Conservation (phyloP, 2,888 invertebrate genomes). For the Trissolcus japonicus region DNA sequence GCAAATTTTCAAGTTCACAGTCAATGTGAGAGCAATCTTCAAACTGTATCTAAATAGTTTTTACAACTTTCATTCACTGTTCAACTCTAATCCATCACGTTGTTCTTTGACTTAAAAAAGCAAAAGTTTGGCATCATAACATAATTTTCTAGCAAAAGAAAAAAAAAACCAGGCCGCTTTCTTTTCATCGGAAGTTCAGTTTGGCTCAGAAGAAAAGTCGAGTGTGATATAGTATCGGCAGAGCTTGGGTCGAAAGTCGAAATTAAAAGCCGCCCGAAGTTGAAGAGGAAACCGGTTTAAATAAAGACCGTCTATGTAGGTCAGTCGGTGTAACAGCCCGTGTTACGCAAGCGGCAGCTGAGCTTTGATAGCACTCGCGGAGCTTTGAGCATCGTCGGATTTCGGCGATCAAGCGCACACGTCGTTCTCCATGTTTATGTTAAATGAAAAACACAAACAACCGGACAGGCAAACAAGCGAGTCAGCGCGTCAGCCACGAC, state of each 20-base stretch:
- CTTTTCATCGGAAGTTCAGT: conserved; percentile 33
- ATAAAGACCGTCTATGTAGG: conserved; percentile 76
- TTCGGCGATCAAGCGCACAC: conserved; percentile 21
- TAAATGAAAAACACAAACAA: conserved; percentile 21
- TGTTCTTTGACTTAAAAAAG: conserved; percentile 25
- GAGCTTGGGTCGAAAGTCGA: conserved; percentile 64
- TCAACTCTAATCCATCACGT: conserved; percentile 32
- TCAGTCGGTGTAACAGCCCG: conserved; percentile 71
- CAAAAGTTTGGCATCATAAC: conserved; percentile 38
- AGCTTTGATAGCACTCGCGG: conserved; percentile 55
- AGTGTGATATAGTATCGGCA: conserved; percentile 51
- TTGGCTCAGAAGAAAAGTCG: conserved; percentile 35
- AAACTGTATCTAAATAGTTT: not conserved
- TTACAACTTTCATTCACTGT: not conserved
- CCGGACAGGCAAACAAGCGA: conserved; percentile 11
- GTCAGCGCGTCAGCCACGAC: conserved; percentile 9
- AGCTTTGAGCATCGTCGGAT: too few species aligned
- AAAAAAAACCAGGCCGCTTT: conserved; percentile 4
- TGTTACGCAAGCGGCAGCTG: conserved; percentile 65
- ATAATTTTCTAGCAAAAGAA: conserved; percentile 32
- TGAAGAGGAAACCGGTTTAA: conserved; percentile 75
- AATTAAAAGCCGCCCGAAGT: conserved; percentile 68
- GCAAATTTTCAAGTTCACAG: not conserved
- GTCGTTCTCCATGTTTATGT: conserved; percentile 30
- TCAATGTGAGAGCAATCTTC: too few species aligned